Base-by-base conservation (phyloP, 2,113 vertebrate genomes). In the Clarias gariepinus region DNA sequence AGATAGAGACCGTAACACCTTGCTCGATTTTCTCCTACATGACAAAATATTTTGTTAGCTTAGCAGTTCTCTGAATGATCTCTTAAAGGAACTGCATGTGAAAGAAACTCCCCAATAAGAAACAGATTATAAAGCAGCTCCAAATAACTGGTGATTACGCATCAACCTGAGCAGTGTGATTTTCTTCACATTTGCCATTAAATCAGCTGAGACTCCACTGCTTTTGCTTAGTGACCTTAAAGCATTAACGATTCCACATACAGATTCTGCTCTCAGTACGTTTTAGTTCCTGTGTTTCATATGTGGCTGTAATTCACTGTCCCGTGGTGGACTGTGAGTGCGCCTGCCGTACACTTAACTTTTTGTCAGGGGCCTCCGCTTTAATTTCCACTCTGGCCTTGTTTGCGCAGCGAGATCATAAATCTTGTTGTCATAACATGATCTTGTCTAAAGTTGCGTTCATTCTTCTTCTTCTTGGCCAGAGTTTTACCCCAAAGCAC, bases 301-400 rank as follows among this genome's bases (percentile, higher is more conserved):
- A 12, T 19, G 4, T 23, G 25, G 23, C 25, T 41, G 8, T 36
- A 23, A 10, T 78, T 21, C 28, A 6, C 33, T 69, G 12, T 28
- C 73, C 23, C 9, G 63, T 55, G 81, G 23, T 13, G n/a, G 64
- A 23, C 53, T 76, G 30, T 33, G 36, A 66, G 33, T 77, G 23
- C 15, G 52, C 64, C 69, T 80, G 85, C 81, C 23, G 9, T 7
- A 53, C 25, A 78, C 76, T 80, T 81, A 84, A 79, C 84, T 61
- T 80, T 33, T 74, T 30, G 74, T 79, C 13, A 76, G 68, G 82
- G 28, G 60, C 74, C 81, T 18, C 81, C 57, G 87, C 47, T 47
- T 82, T 88, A 30, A 82, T 90, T 90, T 84, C 78, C 89, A 87
- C 85, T 84, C 58, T 73, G 61, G 33, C 78, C 78, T 86, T 86